Evolutionary conservation across 2,888 invertebrate genomes (phyloP).

Genomic region (Anticlea derivata): DNA sequence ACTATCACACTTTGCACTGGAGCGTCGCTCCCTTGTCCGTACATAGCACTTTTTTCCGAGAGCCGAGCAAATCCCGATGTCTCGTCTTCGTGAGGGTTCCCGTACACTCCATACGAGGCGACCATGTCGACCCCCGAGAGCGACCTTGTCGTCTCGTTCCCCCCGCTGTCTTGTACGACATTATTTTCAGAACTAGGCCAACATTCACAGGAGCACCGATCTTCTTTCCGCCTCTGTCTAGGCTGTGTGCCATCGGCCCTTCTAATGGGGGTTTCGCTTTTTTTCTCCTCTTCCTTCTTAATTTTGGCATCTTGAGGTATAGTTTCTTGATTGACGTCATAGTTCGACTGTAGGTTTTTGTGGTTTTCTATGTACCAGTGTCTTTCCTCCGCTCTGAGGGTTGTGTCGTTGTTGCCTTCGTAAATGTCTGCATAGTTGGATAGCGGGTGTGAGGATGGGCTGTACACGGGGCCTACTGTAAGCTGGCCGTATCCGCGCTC

Average conservation of each 20-base stretch:
- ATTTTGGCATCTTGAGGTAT: slow-evolving; percentile 76
- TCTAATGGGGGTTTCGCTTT: slow-evolving; percentile 64
- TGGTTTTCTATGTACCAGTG: slow-evolving; percentile 83
- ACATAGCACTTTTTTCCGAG: slow-evolving; percentile 68
- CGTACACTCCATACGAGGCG: slow-evolving; percentile 81
- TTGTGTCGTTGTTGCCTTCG: slow-evolving; percentile 81
- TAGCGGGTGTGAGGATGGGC: slow-evolving; percentile 74
- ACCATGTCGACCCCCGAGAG: slow-evolving; percentile 80
- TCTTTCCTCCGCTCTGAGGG: slow-evolving; percentile 77
- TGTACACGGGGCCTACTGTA: slow-evolving; percentile 69
- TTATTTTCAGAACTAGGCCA: slow-evolving; percentile 79
- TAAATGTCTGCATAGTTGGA: slow-evolving; percentile 80
- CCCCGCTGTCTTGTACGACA: slow-evolving; percentile 62
- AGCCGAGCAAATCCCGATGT: slow-evolving; percentile 76
- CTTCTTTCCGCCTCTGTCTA: slow-evolving; percentile 74
- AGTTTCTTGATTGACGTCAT: slow-evolving; percentile 64
- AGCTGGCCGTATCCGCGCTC: slow-evolving; percentile 75
- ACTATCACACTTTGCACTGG: slow-evolving; percentile 80
- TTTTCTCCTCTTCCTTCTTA: slow-evolving; percentile 79
- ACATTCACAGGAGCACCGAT: slow-evolving; percentile 80
- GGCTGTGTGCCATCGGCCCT: slow-evolving; percentile 66
- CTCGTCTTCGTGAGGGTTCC: slow-evolving; percentile 77
- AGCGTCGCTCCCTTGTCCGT: slow-evolving; percentile 73
- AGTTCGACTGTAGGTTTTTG: slow-evolving; percentile 72
- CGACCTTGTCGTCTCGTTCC: slow-evolving; percentile 71